Percentiles rank a stretch among this genome's conserved stretches.
Evolutionary conservation across 2,797 vertebrate species (phyloP).

Genomic region (Decapterus maruadsi): DNA sequence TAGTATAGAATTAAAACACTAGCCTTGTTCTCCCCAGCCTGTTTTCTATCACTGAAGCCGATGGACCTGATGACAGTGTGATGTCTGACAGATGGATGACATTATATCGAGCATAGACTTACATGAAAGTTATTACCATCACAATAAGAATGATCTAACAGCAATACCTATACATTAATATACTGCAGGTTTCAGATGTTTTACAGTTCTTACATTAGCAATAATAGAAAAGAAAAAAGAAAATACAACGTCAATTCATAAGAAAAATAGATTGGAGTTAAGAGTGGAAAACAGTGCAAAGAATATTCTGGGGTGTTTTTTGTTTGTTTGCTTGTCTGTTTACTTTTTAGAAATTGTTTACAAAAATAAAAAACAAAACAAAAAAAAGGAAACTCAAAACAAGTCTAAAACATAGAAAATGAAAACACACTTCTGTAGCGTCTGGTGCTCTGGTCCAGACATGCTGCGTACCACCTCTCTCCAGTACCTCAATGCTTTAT

Average conservation of each 20-base stretch:
- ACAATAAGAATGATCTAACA: constrained; percentile 84
- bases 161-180: constrained; percentile 85
- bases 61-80: constrained; percentile 64
- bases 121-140: constrained; percentile 81
- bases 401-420: constrained; percentile 79
- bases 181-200: constrained; percentile 82
- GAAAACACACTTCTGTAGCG: constrained; percentile 84
- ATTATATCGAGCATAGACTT: constrained; percentile 79
- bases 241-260: constrained; percentile 83
- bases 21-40: constrained; percentile 42
- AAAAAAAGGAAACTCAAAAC: constrained; percentile 70
- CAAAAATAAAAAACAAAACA: constrained; percentile 79
- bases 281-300: constrained; percentile 89
- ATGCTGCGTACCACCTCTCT: constrained; percentile 82
- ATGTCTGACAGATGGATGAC: constrained; percentile 75
- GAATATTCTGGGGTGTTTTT: constrained; percentile 84
- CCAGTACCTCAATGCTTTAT: constrained; percentile 85
- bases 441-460: constrained; percentile 85
- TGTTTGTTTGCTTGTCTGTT: constrained; percentile 83
- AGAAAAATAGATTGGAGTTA: constrained; percentile 88
- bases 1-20: constrained; percentile 53
- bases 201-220: constrained; percentile 83
- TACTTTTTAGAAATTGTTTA: constrained; percentile 85
- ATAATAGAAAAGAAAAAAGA: constrained; percentile 75
- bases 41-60: constrained; percentile 61